Percentiles rank a stretch among this genome's conserved stretches.
Conservation (phyloP, 2,888 invertebrate genomes). For the Lysandra bellargus region DNA sequence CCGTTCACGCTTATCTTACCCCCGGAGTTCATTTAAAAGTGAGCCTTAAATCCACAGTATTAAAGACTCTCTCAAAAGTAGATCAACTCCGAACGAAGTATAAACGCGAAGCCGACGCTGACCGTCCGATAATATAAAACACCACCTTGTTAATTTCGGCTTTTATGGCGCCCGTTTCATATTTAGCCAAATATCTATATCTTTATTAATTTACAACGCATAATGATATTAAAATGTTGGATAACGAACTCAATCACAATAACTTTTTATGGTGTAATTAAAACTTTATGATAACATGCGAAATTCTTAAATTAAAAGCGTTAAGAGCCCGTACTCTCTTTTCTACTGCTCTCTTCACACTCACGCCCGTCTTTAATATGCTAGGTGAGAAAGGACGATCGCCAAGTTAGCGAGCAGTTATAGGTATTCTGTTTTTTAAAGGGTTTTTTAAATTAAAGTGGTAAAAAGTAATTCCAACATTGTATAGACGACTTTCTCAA, state of each 20-base stretch:
- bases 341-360: too few species aligned
- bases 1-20: not conserved
- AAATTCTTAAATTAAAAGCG: constrained; percentile 16
- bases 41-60: not conserved
- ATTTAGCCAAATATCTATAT: constrained; percentile 58
- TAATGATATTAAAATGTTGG: constrained; percentile 34
- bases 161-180: constrained; percentile 66
- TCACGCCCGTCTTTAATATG: too few species aligned
- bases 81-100: not conserved
- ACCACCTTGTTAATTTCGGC: constrained; percentile 76
- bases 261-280: constrained; percentile 30
- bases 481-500: too few species aligned
- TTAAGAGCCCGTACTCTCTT: not conserved
- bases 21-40: not conserved
- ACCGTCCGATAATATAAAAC: constrained; percentile 73
- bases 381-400: too few species aligned
- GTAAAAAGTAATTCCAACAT: too few species aligned
- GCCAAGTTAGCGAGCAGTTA: too few species aligned
- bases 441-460: too few species aligned
- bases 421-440: too few species aligned
- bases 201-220: constrained; percentile 44
- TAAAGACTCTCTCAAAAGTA: not conserved
- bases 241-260: constrained; percentile 31
- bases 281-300: constrained; percentile 27
- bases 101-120: constrained; percentile 53